Evolutionary conservation across 2,888 invertebrate species (phyloP).

Genomic region (Synergus gifuensis): DNA sequence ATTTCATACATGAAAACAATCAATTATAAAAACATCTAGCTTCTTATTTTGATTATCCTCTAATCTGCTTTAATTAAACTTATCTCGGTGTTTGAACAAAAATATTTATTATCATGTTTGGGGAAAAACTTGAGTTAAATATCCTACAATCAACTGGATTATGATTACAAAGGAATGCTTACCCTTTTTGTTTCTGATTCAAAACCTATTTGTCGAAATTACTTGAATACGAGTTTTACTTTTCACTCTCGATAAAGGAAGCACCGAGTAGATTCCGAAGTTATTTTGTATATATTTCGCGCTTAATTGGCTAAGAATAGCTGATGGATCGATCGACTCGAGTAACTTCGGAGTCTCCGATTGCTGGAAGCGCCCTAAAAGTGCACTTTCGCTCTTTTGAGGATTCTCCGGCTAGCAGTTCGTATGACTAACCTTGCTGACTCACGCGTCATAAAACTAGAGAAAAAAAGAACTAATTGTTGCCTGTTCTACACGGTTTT

Average conservation of each 20-base stretch:
- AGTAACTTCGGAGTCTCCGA: conserved; percentile 49
- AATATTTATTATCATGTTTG: conserved; percentile 1
- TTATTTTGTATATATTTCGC: conserved; percentile 33
- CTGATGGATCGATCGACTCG: conserved; percentile 44
- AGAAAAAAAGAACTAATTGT: conserved; percentile 28
- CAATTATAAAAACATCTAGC: neutral
- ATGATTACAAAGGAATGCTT: neutral
- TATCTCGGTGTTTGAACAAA: conserved; percentile 40
- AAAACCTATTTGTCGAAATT: neutral
- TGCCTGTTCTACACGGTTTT: conserved; percentile 21
- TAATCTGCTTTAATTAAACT: conserved; percentile 5
- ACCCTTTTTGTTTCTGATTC: neutral
- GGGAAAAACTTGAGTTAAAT: neutral
- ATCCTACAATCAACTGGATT: neutral
- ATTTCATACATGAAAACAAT: neutral
- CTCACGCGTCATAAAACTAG: conserved; percentile 50
- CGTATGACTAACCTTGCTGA: conserved; percentile 71
- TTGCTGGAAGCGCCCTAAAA: conserved; percentile 70
- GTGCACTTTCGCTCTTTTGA: conserved; percentile 72
- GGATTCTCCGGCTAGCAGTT: conserved; percentile 70
- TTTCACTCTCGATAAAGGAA: neutral
- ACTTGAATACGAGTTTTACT: no score
- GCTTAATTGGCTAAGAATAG: conserved; percentile 38
- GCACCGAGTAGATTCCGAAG: neutral
- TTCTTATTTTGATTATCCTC: neutral